A percentile compares a stretch with the other conserved stretches of the same genome.
Conservation (phyloP, 2,888 invertebrate genomes). For the Drosophila glabriapex region DNA sequence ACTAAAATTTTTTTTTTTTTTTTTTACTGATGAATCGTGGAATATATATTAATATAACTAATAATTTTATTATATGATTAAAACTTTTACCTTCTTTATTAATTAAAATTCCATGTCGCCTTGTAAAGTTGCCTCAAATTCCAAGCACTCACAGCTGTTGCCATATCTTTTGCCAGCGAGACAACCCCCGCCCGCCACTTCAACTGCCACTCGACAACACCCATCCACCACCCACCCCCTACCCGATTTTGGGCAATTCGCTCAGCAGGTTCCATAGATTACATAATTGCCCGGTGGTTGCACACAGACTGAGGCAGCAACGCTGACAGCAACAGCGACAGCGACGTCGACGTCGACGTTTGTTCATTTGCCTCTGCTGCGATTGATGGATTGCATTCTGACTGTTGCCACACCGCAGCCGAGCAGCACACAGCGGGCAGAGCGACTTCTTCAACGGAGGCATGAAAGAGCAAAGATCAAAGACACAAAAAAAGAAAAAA, state of each 20-base stretch:
- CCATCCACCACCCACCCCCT: not conserved
- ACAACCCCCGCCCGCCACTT: not conserved
- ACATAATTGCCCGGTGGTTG: conserved; percentile 61
- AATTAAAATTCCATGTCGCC: not conserved
- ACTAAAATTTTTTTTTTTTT: not conserved
- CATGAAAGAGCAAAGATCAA: conserved; percentile 62
- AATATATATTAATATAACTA: not conserved
- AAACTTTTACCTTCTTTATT: not conserved
- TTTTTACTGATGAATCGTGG: no score
- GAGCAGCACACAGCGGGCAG: conserved; percentile 24
- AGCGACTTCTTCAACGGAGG: conserved; percentile 7
- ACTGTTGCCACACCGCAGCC: conserved; percentile 59
- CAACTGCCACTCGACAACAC: not conserved
- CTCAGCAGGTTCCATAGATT: conserved; percentile 50
- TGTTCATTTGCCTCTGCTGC: conserved; percentile 30
- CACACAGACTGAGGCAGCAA: conserved; percentile 21
- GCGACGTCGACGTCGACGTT: conserved; percentile 17
- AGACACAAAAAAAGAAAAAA: conserved; percentile 41
- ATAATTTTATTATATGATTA: not conserved
- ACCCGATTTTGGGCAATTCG: conserved; percentile 27
- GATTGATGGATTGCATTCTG: conserved; percentile 78
- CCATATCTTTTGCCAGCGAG: not conserved
- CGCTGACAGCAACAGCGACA: not conserved
- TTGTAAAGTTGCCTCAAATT: not conserved
- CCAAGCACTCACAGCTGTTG: conserved; percentile 10